Evolutionary conservation across 2,797 vertebrate genomes (phyloP), one percentile per base, ranked within the genome.

Genomic region (Cephalopachus bancanus): DNA sequence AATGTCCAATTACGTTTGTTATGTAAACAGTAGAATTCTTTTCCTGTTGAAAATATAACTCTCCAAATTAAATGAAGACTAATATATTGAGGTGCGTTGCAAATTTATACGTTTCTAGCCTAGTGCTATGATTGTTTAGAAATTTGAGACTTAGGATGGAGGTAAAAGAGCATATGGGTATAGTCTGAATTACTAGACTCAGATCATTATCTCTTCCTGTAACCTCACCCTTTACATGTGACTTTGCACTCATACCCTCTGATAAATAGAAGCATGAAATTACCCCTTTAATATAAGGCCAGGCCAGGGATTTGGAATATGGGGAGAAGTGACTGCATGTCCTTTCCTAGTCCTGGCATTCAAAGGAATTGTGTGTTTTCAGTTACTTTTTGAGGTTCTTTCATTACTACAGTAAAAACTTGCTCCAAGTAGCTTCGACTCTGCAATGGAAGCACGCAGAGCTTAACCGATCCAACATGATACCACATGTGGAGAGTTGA

Each of bases 301-400:
- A 60, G 14, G 10, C 6, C 10, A 37, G 30, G 37, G 10, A 14
- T 7, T 71, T 67, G 37, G 7, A 49, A 24, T 55, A 15, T 11
- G 69, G 17, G 49, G 20, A 1, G 9, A 20, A 30, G 20, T 28
- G 51, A 71, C 3, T 3, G 5, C 0, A 1, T 12, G 19, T 3
- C 4, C 16, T 53, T 10, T 65, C 16, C 14, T 53, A 65, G 16
- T 1, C 51, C 69, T n/a, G 3, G 26, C 2, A 11, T 53, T 85
- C 22, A 57, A 67, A 78, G 57, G 14, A 10, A 55, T 1, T 44
- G 15, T 24, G 6, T 53, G 51, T 20, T 60, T 78, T 44, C 20
- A 60, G 20, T 71, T 76, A 3, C 24, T 44, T 88, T 78, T 51
- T 76, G 26, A 5, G 14, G 7, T 65, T 71, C 12, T 51, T 16